Evolutionary conservation across 64 coral and sea anemone genomes (phyloP).

Genomic region (Pachyseris speciosa): DNA sequence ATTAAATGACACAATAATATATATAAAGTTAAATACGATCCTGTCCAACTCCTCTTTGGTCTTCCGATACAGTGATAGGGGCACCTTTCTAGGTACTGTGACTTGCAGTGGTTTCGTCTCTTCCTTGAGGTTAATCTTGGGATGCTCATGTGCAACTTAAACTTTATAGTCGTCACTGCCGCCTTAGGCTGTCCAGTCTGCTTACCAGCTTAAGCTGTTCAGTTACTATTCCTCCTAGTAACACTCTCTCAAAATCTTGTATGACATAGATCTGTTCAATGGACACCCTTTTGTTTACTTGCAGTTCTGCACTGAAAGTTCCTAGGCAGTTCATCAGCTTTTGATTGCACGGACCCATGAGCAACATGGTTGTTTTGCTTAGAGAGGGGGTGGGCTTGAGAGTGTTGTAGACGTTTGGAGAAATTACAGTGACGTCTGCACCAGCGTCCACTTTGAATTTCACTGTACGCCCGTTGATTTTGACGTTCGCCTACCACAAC

Average conservation of each 20-base stretch:
- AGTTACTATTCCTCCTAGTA: constrained; percentile 36
- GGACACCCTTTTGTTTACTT: background rate
- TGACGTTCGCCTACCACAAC: background rate
- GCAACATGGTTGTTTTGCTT: background rate
- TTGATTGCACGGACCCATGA: background rate
- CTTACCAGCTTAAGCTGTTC: constrained; percentile 39
- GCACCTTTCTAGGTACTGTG: constrained; percentile 73
- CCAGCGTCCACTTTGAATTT: constrained; percentile 1
- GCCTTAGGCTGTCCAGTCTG: background rate
- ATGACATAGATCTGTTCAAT: constrained; percentile 31
- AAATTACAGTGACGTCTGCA: constrained; percentile 13
- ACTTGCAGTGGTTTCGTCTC: constrained; percentile 55
- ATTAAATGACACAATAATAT: too few species aligned
- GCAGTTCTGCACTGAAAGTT: background rate
- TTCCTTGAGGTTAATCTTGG: constrained; percentile 64
- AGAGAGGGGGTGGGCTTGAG: background rate
- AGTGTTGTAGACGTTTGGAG: background rate
- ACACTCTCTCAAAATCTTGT: constrained; percentile 41
- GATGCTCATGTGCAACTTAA: constrained; percentile 23
- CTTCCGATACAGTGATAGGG: constrained; percentile 47
- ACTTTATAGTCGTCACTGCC: constrained; percentile 19
- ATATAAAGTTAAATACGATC: too few species aligned
- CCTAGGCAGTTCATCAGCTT: background rate
- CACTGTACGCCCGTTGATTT: background rate
- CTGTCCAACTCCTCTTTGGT: background rate